Conservation (phyloP, 2,888 invertebrate species). For the Hirtodrosophila confusa region DNA sequence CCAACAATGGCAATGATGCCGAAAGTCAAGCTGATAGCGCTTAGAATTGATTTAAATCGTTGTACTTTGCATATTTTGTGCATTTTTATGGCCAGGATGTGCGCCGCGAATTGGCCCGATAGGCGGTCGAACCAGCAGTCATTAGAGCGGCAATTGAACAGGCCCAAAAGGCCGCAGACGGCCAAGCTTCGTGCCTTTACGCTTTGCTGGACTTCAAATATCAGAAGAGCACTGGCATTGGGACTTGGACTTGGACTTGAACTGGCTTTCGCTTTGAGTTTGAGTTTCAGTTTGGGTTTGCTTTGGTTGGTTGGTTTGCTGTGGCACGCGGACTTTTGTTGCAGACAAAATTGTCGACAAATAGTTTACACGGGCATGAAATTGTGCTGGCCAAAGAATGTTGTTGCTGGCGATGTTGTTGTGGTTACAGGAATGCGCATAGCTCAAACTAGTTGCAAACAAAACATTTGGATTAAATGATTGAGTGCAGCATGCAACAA, state of each 20-base stretch:
- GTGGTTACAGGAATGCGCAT: constrained; percentile 62
- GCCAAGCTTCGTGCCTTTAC: constrained; percentile 60
- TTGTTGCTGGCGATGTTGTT: constrained; percentile 55
- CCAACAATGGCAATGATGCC: constrained; percentile 23
- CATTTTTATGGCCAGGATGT: constrained; percentile 58
- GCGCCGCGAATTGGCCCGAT: constrained; percentile 37
- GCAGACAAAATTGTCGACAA: constrained; percentile 83
- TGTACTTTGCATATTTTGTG: constrained; percentile 69
- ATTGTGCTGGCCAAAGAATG: constrained; percentile 72
- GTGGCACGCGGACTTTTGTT: constrained; percentile 78
- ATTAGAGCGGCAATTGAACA: constrained; percentile 68
- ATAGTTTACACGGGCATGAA: constrained; percentile 83
- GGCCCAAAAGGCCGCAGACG: constrained; percentile 1
- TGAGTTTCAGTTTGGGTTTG: background rate
- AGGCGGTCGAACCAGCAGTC: constrained; percentile 45
- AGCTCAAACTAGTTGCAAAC: constrained; percentile 58
- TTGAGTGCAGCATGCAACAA: constrained; percentile 64
- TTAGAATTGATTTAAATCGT: constrained; percentile 76
- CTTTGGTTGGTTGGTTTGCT: constrained; percentile 15
- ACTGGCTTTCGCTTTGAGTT: constrained; percentile 1
- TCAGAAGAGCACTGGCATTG: constrained; percentile 8
- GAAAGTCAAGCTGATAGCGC: constrained; percentile 43
- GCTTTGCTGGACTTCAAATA: constrained; percentile 50
- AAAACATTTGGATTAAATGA: constrained; percentile 64
- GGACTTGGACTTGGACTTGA: constrained; percentile 6